Evolutionary conservation across 2,113 vertebrate genomes (phyloP).

Genomic region (Delphinapterus leucas): DNA sequence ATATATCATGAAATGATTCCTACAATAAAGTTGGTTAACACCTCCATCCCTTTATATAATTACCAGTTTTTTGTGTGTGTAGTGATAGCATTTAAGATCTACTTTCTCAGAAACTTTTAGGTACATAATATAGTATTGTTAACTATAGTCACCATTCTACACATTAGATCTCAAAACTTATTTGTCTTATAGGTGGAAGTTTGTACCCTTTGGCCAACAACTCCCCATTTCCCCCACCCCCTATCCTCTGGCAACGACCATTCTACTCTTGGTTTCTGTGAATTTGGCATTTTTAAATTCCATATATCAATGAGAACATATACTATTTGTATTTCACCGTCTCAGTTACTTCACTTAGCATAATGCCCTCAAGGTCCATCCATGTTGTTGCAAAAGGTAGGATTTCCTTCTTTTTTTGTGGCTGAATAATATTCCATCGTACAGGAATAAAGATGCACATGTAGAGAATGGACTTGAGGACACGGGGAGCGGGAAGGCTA

Average conservation of each 20-base stretch:
- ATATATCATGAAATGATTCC: background rate
- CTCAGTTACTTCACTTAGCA: background rate
- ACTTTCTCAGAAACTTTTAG: background rate
- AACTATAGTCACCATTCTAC: background rate
- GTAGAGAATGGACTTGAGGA: too few species aligned
- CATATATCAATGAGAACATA: background rate
- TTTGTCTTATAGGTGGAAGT: background rate
- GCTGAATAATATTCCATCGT: background rate
- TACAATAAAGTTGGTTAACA: background rate
- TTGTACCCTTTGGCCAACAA: background rate
- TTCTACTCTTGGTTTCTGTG: background rate
- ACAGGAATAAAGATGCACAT: too few species aligned
- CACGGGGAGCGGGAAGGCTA: too few species aligned
- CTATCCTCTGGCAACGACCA: background rate
- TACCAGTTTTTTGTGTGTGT: background rate
- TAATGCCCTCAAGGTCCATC: background rate
- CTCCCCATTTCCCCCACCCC: background rate
- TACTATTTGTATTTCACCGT: background rate
- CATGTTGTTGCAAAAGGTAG: background rate
- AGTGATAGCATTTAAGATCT: background rate
- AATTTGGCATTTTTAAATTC: background rate
- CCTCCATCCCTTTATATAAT: background rate
- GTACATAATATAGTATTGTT: background rate
- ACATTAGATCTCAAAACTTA: background rate
- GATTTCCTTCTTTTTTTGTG: background rate